A percentile compares a stretch with the other conserved stretches of the same genome.
phyloP scores from a whole-genome alignment of 2,797 vertebrate genomes.

The Cynopterus sphinx region DNA sequence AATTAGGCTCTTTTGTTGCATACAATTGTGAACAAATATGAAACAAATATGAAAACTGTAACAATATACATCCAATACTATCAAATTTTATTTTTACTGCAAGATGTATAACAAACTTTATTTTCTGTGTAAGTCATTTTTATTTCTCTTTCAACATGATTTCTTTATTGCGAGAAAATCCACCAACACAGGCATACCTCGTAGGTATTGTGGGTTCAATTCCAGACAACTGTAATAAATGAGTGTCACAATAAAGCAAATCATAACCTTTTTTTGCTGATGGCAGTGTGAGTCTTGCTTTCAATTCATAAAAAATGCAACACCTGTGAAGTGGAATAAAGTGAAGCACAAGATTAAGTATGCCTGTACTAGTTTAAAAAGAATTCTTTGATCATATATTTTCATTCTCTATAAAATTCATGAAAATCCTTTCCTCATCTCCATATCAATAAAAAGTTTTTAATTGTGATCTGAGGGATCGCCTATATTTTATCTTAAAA shows the following conservation, averaged over 20 bases:
- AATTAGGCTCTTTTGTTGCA: constrained; percentile 40
- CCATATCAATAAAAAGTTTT: background rate
- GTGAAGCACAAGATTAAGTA: background rate
- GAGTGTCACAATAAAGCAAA: background rate
- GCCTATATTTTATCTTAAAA: constrained; percentile 10
- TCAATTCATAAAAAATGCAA: background rate
- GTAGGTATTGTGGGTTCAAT: background rate
- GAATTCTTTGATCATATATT: background rate
- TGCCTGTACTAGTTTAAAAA: background rate
- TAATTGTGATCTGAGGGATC: background rate
- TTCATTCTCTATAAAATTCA: background rate
- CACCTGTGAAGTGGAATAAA: background rate
- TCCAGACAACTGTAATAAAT: background rate
- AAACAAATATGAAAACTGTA: constrained; percentile 24
- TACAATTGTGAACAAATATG: background rate
- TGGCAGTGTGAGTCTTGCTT: background rate
- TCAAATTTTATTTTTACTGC: constrained; percentile 47
- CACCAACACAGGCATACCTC: background rate
- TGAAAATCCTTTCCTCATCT: background rate
- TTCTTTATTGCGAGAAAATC: constrained; percentile 58
- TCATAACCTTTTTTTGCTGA: background rate
- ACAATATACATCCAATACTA: constrained; percentile 3
- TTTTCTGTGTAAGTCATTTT: constrained; percentile 58
- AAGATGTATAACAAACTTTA: constrained; percentile 50
- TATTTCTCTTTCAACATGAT: constrained; percentile 57